phyloP scores from a whole-genome alignment of 2,797 vertebrate genomes.

The Gallirallus australis region DNA sequence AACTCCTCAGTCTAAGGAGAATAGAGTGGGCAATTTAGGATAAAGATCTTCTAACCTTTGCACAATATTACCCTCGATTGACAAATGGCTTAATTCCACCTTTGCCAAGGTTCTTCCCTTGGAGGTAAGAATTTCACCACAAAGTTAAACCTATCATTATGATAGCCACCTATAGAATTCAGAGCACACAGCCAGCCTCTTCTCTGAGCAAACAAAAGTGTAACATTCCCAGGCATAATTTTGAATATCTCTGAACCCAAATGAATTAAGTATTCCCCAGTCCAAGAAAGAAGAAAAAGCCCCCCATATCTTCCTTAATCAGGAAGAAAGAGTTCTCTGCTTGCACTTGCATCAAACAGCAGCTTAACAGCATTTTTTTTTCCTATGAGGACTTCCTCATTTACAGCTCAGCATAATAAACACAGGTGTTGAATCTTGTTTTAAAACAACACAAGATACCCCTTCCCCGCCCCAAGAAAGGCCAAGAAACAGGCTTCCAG shows the following conservation, averaged over 20 bases:
- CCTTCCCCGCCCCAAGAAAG: neutral
- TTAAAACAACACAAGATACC: conserved; percentile 31
- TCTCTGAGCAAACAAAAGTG: conserved; percentile 12
- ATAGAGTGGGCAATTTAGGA: conserved; percentile 59
- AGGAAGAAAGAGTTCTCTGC: conserved; percentile 8
- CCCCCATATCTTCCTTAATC: neutral
- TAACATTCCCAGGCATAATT: neutral
- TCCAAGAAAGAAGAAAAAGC: conserved; percentile 14
- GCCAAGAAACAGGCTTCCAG: conserved; percentile 15
- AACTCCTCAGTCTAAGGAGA: conserved; percentile 26
- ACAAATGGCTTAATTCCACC: neutral
- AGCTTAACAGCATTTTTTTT: neutral
- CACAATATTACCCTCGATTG: neutral
- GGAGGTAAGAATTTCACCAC: neutral
- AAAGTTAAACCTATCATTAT: neutral
- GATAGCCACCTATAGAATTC: conserved; percentile 65
- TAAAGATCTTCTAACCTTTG: neutral
- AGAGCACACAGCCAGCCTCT: conserved; percentile 73
- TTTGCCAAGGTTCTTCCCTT: conserved; percentile 9
- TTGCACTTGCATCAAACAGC: neutral
- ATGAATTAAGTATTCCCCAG: neutral
- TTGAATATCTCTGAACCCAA: neutral
- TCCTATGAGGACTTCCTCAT: neutral
- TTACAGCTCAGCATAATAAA: conserved; percentile 38
- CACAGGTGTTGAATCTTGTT: conserved; percentile 7